phyloP scores from a whole-genome alignment of 2,888 invertebrate genomes.

The Lepas anatifera region DNA sequence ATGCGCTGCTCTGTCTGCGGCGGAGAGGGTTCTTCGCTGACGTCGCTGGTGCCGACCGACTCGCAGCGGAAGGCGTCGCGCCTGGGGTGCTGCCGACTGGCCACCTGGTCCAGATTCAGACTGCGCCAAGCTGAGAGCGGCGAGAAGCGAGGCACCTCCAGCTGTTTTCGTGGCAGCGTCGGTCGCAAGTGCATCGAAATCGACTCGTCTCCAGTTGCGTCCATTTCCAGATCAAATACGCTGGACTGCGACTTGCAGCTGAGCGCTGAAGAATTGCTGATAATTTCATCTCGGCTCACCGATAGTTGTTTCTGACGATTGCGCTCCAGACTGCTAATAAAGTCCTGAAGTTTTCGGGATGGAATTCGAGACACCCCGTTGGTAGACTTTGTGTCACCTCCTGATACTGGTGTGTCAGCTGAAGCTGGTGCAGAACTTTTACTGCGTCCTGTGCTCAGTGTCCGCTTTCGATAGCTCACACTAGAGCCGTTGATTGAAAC shows the following conservation, averaged over 20 bases:
- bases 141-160: conserved; percentile 64
- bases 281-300: background rate
- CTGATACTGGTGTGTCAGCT: background rate
- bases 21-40: conserved; percentile 30
- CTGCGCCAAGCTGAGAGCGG: conserved; percentile 67
- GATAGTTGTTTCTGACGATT: background rate
- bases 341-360: background rate
- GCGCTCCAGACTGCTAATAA: conserved; percentile 2
- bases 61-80: conserved; percentile 21
- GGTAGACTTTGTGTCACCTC: background rate
- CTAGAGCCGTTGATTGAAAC: background rate
- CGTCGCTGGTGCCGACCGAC: conserved; percentile 33
- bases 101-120: conserved; percentile 13
- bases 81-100: conserved; percentile 18
- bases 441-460: background rate
- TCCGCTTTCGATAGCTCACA: background rate
- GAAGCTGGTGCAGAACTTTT: background rate
- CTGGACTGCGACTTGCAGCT: conserved; percentile 11
- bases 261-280: conserved; percentile 5
- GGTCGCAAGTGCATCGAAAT: conserved; percentile 51
- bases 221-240: conserved; percentile 6
- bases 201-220: conserved; percentile 19
- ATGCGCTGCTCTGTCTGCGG: conserved; percentile 30
- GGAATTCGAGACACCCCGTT: background rate
- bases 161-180: conserved; percentile 62